phyloP scores from a whole-genome alignment of 64 coral and sea anemone genomes.

The Orbicella faveolata region DNA sequence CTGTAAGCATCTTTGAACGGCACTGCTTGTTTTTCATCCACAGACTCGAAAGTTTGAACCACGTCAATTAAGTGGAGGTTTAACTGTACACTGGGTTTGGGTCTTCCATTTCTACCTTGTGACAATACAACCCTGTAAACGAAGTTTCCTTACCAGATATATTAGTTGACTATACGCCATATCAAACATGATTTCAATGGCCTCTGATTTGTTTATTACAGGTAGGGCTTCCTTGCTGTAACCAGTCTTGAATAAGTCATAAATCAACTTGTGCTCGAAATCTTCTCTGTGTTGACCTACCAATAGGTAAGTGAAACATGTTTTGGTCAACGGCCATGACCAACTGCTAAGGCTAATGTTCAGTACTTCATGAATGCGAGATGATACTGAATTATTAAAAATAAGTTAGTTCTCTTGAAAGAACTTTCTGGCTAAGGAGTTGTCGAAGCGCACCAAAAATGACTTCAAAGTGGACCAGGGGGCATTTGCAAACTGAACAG shows the following conservation, averaged over 20 bases:
- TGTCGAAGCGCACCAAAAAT: no score
- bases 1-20: no score
- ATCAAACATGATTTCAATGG: conserved; percentile 69
- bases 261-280: conserved; percentile 66
- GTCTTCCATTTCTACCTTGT: neutral
- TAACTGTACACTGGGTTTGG: no score
- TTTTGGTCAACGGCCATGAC: neutral
- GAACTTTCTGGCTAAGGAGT: no score
- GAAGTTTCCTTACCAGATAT: conserved; percentile 52
- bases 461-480: no score
- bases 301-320: neutral
- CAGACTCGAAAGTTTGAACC: no score
- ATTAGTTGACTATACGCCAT: conserved; percentile 92
- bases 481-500: no score
- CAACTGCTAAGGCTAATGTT: neutral
- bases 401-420: no score
- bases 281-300: conserved; percentile 33
- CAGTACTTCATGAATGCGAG: no score
- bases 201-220: conserved; percentile 76
- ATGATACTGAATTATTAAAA: no score
- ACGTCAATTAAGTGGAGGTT: no score
- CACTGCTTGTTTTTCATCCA: no score
- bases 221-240: conserved; percentile 67
- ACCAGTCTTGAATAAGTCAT: conserved; percentile 42
- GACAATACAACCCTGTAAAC: neutral